Base-by-base conservation (phyloP, 2,797 vertebrate species). In the Gymnodraco acuticeps region DNA sequence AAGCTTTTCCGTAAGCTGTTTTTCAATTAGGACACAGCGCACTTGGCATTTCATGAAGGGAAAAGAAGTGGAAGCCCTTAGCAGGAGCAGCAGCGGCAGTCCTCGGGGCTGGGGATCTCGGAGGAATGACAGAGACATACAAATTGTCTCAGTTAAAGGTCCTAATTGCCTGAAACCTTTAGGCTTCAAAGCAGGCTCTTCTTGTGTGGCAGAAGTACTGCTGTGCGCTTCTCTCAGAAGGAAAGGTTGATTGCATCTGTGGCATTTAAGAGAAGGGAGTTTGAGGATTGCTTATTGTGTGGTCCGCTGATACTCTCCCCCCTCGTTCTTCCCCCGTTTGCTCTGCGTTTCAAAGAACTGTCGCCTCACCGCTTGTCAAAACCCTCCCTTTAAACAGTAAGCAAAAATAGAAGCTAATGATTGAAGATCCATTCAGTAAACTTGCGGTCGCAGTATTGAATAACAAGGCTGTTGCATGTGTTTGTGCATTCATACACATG, bases 211-310 rank as follows among this genome's bases (percentile, higher is more conserved):
- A 58, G 79, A 10, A 64, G 66, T 55, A 62, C 73, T 14, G 77
- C 75, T 19, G 67, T 7, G 17, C 31, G 14, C 70, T 78, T 8
- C 60, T 72, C 61, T 84, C 19, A 64, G 75, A 88, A 81, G 86
- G 89, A 89, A 90, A 92, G 87, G 78, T 86, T 78, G 87, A 92
- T 90, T 74, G 82, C 86, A 83, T 87, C 74, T 71, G 83, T 80
- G 88, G 85, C 89, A 90, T 94, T 93, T 91, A 89, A 85, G 86
- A 89, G 86, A n/a, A 82, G 70, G 68, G 73, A 75, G 87, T 75
- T 73, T 67, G 69, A 78, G 81, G 75, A 64, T 76, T 62, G 69
- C 92, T 90, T 86, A 72, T 92, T 94, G 93, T 94, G 93, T 94
- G 93, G 94, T 95, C 92, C 68, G 12, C 56, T 51, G 67, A 73